phyloP scores from a whole-genome alignment of 2,797 vertebrate species.

The Danio kyathit region DNA sequence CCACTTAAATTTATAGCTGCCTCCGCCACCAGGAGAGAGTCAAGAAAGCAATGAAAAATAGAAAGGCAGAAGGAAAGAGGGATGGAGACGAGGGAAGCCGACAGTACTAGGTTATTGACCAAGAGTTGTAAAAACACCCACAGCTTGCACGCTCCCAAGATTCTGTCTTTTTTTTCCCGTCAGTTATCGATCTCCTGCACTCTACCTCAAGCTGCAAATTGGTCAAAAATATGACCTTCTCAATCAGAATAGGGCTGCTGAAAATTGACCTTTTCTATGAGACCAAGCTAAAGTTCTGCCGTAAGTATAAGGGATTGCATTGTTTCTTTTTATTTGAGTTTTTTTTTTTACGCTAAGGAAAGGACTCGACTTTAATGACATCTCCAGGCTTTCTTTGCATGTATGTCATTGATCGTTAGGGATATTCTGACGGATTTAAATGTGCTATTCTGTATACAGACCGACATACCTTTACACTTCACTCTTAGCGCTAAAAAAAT shows the following conservation, averaged over 20 bases:
- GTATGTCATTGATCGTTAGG: too few relatives aligned
- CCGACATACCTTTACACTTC: too few relatives aligned
- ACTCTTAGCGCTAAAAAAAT: too few relatives aligned
- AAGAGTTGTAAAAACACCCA: slow-evolving; percentile 34
- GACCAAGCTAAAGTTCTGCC: slow-evolving; percentile 9
- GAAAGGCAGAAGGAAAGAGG: slow-evolving; percentile 28
- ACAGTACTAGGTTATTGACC: slow-evolving; percentile 42
- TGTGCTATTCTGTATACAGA: too few relatives aligned
- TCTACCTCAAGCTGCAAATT: slow-evolving; percentile 32
- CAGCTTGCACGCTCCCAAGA: slow-evolving; percentile 20
- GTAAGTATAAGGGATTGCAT: not conserved
- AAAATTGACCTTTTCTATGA: slow-evolving; percentile 14
- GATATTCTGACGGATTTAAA: too few relatives aligned
- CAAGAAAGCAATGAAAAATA: slow-evolving; percentile 55
- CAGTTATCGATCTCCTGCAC: slow-evolving; percentile 36
- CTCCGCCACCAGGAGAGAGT: slow-evolving; percentile 73
- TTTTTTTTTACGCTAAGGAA: too few relatives aligned
- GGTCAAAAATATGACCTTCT: slow-evolving; percentile 36
- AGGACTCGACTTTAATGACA: too few relatives aligned
- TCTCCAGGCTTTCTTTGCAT: too few relatives aligned
- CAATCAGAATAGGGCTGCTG: slow-evolving; percentile 16
- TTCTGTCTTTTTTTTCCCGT: slow-evolving; percentile 29
- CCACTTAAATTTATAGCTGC: slow-evolving; percentile 86
- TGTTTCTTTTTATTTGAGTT: not conserved
- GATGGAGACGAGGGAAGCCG: slow-evolving; percentile 13